phyloP scores from a whole-genome alignment of 2,888 invertebrate genomes.

The Mantis religiosa region DNA sequence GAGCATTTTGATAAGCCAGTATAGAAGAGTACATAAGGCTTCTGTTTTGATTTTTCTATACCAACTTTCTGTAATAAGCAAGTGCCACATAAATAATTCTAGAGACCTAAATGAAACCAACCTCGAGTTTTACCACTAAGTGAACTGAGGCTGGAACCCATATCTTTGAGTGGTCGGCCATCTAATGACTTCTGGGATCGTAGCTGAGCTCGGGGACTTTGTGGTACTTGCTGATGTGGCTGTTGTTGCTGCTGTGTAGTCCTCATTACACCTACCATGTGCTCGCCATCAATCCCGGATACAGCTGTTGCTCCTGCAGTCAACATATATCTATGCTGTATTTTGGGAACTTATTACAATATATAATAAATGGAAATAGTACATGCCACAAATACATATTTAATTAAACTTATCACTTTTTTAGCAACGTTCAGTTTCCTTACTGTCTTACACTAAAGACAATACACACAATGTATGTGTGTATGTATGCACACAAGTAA shows the following conservation, averaged over 20 bases:
- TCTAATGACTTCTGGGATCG: slow-evolving; percentile 26
- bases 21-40: too few species aligned
- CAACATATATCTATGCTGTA: not conserved
- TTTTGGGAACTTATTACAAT: not conserved
- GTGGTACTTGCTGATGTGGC: slow-evolving; percentile 3
- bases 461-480: too few species aligned
- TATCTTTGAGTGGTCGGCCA: slow-evolving; percentile 21
- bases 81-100: not conserved
- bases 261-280: not conserved
- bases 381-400: too few species aligned
- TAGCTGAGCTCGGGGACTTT: slow-evolving; percentile 24
- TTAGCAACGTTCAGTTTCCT: too few species aligned
- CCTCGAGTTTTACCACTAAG: not conserved
- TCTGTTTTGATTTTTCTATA: too few species aligned
- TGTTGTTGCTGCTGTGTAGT: not conserved
- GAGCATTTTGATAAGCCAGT: too few species aligned
- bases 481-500: too few species aligned
- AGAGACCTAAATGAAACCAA: not conserved
- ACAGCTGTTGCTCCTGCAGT: not conserved
- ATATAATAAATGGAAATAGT: too few species aligned
- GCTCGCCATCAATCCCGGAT: not conserved
- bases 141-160: not conserved
- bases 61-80: too few species aligned
- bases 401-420: too few species aligned
- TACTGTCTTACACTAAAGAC: too few species aligned